Base-by-base conservation (phyloP, 1,140 invertebrate species). In the Augochlora pura region DNA sequence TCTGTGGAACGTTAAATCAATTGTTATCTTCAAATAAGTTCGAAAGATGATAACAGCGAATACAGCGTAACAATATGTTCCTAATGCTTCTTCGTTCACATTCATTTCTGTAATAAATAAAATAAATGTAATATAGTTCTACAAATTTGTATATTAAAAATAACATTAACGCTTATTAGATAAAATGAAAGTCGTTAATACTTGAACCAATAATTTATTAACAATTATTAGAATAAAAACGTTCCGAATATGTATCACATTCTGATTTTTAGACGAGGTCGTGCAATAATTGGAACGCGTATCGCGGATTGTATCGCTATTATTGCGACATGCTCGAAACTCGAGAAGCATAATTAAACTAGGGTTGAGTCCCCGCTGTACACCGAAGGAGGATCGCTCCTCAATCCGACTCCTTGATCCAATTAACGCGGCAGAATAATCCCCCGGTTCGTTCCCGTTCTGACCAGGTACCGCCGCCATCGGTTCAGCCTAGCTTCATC, bases 381-480 rank as follows among this genome's bases (percentile, higher is more conserved):
- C 70, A 66, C 18, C 65, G 80, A 76, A 75, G 67, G 83, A 82
- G 69, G 70, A 82, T 74, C 87, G 81, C 80, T 77, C 83, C 84
- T 77, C 83, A 70, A 86, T 83, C 82, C 86, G 85, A 83, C 85
- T 89, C 86, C 85, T 86, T 89, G 85, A 89, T 89, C 88, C 87
- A 89, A 89, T 89, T 89, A 89, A 89, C 88, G 86, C 80, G 80
- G 65, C 77, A 69, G 86, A 89, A 88, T 88, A 87, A 88, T 88
- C 74, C 84, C 46, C 38, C 42, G 60, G 68, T 81, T 84, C 70
- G 68, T 86, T 67, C 59, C 75, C 62, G 84, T 84, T 81, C 73
- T 52, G 80, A 38, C 66, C 77, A 71, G 79, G 79, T 73, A 64
- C 82, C 69, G 54, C 62, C 75, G 79, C 18, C 83, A 68, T 70